Evolutionary conservation across 2,888 invertebrate genomes (phyloP), one percentile per base, ranked within the genome.

Genomic region (Drosophila anomelani): DNA sequence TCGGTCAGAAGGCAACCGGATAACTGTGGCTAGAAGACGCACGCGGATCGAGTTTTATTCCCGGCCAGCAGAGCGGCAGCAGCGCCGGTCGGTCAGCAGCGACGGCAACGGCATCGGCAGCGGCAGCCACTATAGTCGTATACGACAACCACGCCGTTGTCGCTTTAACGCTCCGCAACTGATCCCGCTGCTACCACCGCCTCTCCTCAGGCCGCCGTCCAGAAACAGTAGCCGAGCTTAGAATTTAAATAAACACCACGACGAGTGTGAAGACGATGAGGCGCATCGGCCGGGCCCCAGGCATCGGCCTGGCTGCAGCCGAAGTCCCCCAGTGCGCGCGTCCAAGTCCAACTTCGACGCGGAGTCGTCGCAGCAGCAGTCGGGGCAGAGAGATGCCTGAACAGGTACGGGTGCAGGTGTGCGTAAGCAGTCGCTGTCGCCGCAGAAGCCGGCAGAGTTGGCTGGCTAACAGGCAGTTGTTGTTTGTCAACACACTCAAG

Each of bases 11-110:
- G 91, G 92, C 92, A 92, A 92, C 91, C 91, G 92, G 91, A 92
- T 91, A 92, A 93, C 93, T 93, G 93, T 93, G 92, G 90, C 92
- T 92, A 90, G 89, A 91, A 92, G 86, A 89, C 89, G 87, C 77
- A 85, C 81, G 91, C 88, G 90, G 90, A 91, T 91, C 92, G 92
- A 92, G 92, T 93, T 93, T 93, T 93, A 93, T 93, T 93, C 92
- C 91, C 91, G 88, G 85, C 88, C 82, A 87, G 87, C 85, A 82
- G 77, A 82, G 80, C 76, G 73, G 75, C 66, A 34, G 66, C 76
- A 57, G 61, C 62, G 71, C 34, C 56, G 54, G 55, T 66, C 62
- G 34, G 36, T 15, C 36, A 62, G 64, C 75, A 59, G 78, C 80
- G 75, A 56, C 74, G 77, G 61, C 61, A 46, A 38, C 34, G 51